Conservation (phyloP, 2,888 invertebrate species). For the Unio pictorum region DNA sequence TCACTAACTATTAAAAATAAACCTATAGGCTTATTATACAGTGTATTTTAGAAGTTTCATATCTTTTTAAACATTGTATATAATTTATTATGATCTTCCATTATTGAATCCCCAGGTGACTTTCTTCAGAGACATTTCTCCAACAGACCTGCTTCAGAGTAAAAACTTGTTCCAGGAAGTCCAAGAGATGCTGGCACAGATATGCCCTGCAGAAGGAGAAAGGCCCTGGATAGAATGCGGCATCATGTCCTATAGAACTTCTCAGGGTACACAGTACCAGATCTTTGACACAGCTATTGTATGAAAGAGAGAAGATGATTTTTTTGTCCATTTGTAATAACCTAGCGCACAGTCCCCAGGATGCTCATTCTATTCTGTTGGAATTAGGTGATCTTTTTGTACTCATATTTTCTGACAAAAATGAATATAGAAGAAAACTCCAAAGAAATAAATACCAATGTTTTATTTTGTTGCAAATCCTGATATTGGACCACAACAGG, state of each 20-base stretch:
- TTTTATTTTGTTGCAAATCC: too few relatives aligned
- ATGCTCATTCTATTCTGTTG: too few relatives aligned
- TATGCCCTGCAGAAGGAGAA: slow-evolving; percentile 25
- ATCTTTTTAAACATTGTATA: background rate
- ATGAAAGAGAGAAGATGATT: slow-evolving; percentile 1
- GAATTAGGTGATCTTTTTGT: too few relatives aligned
- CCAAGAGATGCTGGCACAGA: slow-evolving; percentile 17
- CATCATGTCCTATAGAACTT: slow-evolving; percentile 35
- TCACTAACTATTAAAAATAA: background rate
- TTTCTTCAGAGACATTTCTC: slow-evolving; percentile 38
- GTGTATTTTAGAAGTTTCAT: background rate
- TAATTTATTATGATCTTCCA: background rate
- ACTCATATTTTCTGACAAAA: too few relatives aligned
- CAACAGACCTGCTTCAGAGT: slow-evolving; percentile 29
- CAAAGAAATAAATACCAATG: too few relatives aligned
- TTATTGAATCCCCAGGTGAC: slow-evolving; percentile 23
- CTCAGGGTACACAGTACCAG: slow-evolving; percentile 34
- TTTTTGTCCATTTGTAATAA: too few relatives aligned
- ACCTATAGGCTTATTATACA: background rate
- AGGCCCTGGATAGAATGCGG: slow-evolving; percentile 52
- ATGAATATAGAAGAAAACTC: too few relatives aligned
- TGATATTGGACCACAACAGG: too few relatives aligned
- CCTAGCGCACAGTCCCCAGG: too few relatives aligned
- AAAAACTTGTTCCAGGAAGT: slow-evolving; percentile 18
- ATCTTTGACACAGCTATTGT: slow-evolving; percentile 49